These are phyloP conservation scores for Lithosia quadra DNA, from an alignment of 2,888 invertebrate species.

Conservation along the genomic window DNA sequence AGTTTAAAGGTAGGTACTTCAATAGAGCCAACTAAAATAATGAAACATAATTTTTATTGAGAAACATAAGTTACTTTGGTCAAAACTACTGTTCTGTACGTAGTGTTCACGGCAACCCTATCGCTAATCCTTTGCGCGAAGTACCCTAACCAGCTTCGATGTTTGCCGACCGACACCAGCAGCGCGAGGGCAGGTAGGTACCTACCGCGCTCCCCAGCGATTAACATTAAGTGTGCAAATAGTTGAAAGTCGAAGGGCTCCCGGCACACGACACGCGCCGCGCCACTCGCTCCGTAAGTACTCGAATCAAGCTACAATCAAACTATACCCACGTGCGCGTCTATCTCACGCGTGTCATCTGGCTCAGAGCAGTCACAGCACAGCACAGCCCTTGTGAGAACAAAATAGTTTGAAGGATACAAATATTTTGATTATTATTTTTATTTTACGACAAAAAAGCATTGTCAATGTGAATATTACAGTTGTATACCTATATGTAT, in stretches of 20 bases:
- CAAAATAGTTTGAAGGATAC: neutral
- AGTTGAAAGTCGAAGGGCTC: neutral
- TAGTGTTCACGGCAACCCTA: neutral
- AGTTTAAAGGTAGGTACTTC: too few relatives aligned
- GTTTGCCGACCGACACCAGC: constrained; percentile 8
- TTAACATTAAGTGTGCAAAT: constrained; percentile 16
- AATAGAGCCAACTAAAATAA: too few relatives aligned
- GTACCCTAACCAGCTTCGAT: neutral
- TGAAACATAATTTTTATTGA: too few relatives aligned
- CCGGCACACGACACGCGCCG: neutral
- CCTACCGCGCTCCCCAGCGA: neutral
- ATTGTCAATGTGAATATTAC: neutral
- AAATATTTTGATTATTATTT: neutral
- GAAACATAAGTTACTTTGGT: too few relatives aligned
- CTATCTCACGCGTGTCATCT: constrained; percentile 47
- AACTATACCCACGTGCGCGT: constrained; percentile 13
- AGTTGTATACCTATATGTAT: neutral
- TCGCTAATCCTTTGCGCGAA: neutral
- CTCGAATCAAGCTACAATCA: neutral
- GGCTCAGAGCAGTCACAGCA: too few relatives aligned
- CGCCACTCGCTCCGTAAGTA: neutral
- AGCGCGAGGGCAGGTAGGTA: neutral
- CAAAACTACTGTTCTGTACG: too few relatives aligned
- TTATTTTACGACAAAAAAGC: neutral
- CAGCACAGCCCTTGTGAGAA: constrained; percentile 8